Conservation (phyloP, 2,797 vertebrate species). For the Selene dorsalis region DNA sequence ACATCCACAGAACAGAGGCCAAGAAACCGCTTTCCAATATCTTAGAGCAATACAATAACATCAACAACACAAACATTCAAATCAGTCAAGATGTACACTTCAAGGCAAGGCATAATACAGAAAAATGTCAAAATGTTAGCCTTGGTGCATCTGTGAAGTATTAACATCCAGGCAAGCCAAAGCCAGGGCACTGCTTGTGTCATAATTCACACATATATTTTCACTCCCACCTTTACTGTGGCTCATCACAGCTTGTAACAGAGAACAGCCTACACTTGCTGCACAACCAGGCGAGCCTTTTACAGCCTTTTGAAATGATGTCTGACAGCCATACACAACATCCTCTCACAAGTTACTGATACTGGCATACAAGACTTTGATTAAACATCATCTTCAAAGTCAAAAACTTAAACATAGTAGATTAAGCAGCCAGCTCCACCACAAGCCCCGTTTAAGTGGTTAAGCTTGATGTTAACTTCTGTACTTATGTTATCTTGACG, state of each 20-base stretch:
- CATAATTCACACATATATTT: slow-evolving; percentile 78
- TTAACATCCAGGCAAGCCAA: slow-evolving; percentile 38
- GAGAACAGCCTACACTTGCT: slow-evolving; percentile 74
- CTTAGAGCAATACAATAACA: slow-evolving; percentile 6
- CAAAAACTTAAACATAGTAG: slow-evolving; percentile 24
- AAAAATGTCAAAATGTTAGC: slow-evolving; percentile 27
- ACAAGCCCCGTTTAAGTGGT: slow-evolving; percentile 11
- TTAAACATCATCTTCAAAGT: slow-evolving; percentile 4
- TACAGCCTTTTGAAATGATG: slow-evolving; percentile 60
- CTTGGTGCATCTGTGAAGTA: slow-evolving; percentile 35
- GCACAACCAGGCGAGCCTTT: slow-evolving; percentile 63
- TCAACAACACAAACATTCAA: slow-evolving; percentile 21
- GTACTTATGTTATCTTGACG: slow-evolving; percentile 37
- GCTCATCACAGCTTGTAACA: slow-evolving; percentile 72
- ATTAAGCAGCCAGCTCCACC: slow-evolving; percentile 18
- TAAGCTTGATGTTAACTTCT: slow-evolving; percentile 52
- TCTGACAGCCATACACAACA: slow-evolving; percentile 24
- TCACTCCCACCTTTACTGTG: slow-evolving; percentile 79
- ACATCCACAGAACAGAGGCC: slow-evolving; percentile 70
- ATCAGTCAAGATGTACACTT: background rate
- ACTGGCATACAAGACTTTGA: background rate
- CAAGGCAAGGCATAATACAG: slow-evolving; percentile 1
- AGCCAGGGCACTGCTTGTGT: slow-evolving; percentile 68
- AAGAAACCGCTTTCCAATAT: slow-evolving; percentile 52
- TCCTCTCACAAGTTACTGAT: background rate